Conservation (phyloP, 1,140 invertebrate species). For the Euwallacea similis region DNA sequence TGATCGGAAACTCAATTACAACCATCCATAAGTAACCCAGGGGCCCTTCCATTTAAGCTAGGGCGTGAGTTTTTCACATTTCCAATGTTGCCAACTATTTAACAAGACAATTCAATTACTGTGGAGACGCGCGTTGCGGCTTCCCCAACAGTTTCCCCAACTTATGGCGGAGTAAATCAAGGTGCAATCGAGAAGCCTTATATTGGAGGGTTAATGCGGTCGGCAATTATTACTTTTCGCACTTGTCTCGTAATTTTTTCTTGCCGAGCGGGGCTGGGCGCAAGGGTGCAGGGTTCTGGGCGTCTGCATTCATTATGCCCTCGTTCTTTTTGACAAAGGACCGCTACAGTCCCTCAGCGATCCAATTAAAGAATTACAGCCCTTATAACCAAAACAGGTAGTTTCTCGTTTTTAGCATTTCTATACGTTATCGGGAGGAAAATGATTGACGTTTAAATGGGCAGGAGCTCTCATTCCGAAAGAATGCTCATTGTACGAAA, state of each 20-base stretch:
- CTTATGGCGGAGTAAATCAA: constrained; percentile 42
- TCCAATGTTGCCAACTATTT: constrained; percentile 42
- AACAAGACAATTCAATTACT: constrained; percentile 55
- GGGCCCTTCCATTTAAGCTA: constrained; percentile 47
- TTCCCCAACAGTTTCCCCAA: constrained; percentile 34
- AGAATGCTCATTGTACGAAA: constrained; percentile 21
- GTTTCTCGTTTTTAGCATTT: constrained; percentile 29
- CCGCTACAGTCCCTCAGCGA: constrained; percentile 19
- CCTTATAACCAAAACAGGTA: constrained; percentile 27
- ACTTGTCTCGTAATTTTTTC: constrained; percentile 5
- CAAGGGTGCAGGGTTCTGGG: neutral
- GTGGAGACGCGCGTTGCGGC: constrained; percentile 29
- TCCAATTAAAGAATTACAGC: constrained; percentile 26
- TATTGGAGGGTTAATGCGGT: constrained; percentile 24
- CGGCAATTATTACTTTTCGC: constrained; percentile 23
- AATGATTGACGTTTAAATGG: constrained; percentile 32
- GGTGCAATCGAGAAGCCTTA: constrained; percentile 39
- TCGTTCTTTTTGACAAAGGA: constrained; percentile 9
- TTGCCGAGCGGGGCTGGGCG: neutral
- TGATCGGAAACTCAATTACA: constrained; percentile 52
- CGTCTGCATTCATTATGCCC: neutral
- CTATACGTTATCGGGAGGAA: constrained; percentile 18
- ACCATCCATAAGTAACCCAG: constrained; percentile 48
- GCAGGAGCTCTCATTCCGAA: constrained; percentile 15
- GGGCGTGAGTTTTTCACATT: constrained; percentile 44